Percentiles rank a stretch among this genome's conserved stretches.
These are phyloP conservation scores for Cetoscarus ocellatus DNA, from an alignment of 2,797 vertebrate genomes.

Conservation along the genomic window DNA sequence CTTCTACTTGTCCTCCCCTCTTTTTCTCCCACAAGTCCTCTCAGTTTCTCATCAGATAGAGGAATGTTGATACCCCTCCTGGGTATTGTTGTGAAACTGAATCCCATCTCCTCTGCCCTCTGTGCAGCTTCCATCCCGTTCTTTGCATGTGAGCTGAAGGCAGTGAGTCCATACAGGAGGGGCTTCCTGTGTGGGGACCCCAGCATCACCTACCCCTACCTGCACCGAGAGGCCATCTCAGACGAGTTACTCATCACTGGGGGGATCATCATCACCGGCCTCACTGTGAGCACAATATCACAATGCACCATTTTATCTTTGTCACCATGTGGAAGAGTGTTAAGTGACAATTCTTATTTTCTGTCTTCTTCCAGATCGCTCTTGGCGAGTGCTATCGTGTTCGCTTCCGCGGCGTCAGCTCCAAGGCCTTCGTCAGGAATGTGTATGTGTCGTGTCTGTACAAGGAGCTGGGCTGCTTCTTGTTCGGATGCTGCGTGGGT, in stretches of 20 bases:
- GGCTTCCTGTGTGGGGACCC: constrained; percentile 83
- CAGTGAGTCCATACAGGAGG: constrained; percentile 72
- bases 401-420: constrained; percentile 51
- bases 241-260: constrained; percentile 74
- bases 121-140: constrained; percentile 80
- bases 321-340: background rate
- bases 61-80: constrained; percentile 17
- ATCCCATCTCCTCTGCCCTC: background rate
- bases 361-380: constrained; percentile 63
- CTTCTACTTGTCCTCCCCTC: background rate
- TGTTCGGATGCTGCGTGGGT: constrained; percentile 76
- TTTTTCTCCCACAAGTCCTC: background rate
- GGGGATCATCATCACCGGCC: constrained; percentile 75
- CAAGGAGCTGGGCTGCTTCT: constrained; percentile 80
- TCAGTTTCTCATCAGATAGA: constrained; percentile 19
- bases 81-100: constrained; percentile 6
- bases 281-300: constrained; percentile 64
- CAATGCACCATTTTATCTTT: background rate
- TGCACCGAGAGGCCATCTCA: constrained; percentile 63
- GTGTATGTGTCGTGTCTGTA: constrained; percentile 74
- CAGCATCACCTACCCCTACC: constrained; percentile 78
- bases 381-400: constrained; percentile 76
- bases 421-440: constrained; percentile 70
- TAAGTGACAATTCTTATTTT: background rate
- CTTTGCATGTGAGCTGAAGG: constrained; percentile 76